These are phyloP conservation scores for Penaeus japonicus DNA, from an alignment of 1,140 invertebrate species.

Conservation along the genomic window DNA sequence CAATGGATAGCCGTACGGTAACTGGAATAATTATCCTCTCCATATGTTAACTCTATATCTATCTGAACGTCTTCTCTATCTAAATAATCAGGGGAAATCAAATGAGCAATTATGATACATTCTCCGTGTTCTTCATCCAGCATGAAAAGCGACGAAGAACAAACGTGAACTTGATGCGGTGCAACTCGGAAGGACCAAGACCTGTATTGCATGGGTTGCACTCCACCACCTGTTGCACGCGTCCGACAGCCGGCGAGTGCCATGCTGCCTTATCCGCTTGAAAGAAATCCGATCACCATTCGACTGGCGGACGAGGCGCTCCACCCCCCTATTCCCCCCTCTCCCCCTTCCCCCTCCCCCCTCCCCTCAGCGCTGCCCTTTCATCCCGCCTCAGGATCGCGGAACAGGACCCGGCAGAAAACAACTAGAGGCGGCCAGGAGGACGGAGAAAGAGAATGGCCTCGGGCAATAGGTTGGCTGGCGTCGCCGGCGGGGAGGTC, in stretches of 20 bases:
- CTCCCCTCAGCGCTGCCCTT: neutral
- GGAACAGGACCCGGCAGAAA: neutral
- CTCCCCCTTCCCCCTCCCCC: neutral
- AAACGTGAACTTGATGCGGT: too few relatives aligned
- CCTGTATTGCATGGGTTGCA: neutral
- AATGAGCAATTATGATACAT: neutral
- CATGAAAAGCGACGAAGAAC: too few relatives aligned
- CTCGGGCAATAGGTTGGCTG: constrained; percentile 40
- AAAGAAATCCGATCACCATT: too few relatives aligned
- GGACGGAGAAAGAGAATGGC: constrained; percentile 30
- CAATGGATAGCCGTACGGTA: too few relatives aligned
- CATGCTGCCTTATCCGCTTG: too few relatives aligned
- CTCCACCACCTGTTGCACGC: constrained; percentile 37
- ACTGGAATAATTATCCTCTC: too few relatives aligned
- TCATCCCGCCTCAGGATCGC: neutral
- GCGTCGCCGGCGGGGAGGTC: constrained; percentile 43
- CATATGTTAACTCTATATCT: too few relatives aligned
- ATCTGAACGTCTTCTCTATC: too few relatives aligned
- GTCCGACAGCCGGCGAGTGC: constrained; percentile 15
- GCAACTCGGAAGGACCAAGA: too few relatives aligned
- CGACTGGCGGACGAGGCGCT: too few relatives aligned
- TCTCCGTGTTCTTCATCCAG: neutral
- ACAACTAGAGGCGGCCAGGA: neutral
- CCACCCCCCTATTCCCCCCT: neutral
- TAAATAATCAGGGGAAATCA: too few relatives aligned